A percentile compares a stretch with the other conserved stretches of the same genome.
Evolutionary conservation across 2,888 invertebrate genomes (phyloP).

Genomic region (Sisyra terminalis): DNA sequence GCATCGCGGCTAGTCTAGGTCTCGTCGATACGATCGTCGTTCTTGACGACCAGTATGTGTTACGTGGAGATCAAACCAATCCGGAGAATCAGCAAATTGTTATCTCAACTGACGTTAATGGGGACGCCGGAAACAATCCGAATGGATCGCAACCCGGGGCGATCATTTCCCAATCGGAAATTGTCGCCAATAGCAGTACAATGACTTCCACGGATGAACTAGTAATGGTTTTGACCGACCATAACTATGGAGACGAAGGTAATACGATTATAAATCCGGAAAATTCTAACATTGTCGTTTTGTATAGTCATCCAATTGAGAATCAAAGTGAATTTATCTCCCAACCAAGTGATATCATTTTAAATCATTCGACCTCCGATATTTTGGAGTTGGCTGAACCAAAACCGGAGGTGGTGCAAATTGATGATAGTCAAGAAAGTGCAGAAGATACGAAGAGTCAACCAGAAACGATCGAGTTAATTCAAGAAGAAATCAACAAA

Average conservation of each 20-base stretch:
- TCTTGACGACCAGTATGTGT: constrained; percentile 41
- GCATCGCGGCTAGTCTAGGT: constrained; percentile 37
- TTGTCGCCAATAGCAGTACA: not conserved
- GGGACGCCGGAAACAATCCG: constrained; percentile 17
- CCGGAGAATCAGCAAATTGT: constrained; percentile 13
- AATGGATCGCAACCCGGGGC: constrained; percentile 21
- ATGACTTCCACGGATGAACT: constrained; percentile 36
- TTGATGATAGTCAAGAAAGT: constrained; percentile 14
- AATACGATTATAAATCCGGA: constrained; percentile 30
- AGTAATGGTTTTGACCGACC: constrained; percentile 44
- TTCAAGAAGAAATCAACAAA: constrained; percentile 24
- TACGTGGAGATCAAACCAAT: constrained; percentile 19
- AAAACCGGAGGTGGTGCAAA: not conserved
- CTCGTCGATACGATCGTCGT: constrained; percentile 35
- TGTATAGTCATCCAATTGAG: constrained; percentile 42
- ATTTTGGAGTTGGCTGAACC: constrained; percentile 9
- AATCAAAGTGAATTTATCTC: constrained; percentile 33
- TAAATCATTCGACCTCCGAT: constrained; percentile 25
- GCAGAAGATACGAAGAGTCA: not conserved
- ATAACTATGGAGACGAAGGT: constrained; percentile 36
- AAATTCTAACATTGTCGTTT: constrained; percentile 44
- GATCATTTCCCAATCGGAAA: not conserved
- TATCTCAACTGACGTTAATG: constrained; percentile 13
- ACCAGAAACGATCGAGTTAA: constrained; percentile 26
- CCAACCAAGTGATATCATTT: constrained; percentile 26